phyloP scores from a whole-genome alignment of 2,113 vertebrate species.

The Saguinus midas region DNA sequence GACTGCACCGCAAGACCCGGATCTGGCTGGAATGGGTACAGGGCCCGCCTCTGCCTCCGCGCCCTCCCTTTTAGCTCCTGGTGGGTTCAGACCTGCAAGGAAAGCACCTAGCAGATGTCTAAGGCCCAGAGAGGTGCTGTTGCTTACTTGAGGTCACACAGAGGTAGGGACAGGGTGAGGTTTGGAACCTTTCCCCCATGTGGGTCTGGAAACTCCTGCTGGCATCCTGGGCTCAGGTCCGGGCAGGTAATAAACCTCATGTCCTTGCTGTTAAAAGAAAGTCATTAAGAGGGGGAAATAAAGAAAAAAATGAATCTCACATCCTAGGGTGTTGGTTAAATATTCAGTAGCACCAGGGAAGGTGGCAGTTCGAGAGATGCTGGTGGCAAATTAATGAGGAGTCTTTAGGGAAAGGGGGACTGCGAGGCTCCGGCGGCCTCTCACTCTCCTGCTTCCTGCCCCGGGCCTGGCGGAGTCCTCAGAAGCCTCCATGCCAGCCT shows the following conservation, averaged over 20 bases:
- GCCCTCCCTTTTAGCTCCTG: neutral
- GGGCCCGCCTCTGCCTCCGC: neutral
- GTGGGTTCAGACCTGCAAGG: neutral
- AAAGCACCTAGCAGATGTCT: rapidly evolving
- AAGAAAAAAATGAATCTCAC: neutral
- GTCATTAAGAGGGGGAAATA: too few relatives aligned
- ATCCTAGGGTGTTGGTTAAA: constrained; percentile 26
- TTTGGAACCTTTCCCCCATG: rapidly evolving
- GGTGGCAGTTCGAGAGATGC: neutral
- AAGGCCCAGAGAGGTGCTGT: neutral
- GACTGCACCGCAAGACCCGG: rapidly evolving
- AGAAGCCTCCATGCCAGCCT: neutral
- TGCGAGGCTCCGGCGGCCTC: neutral
- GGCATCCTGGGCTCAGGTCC: neutral
- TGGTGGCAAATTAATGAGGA: constrained; percentile 5
- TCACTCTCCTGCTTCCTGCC: neutral
- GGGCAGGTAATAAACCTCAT: neutral
- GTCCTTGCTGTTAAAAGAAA: neutral
- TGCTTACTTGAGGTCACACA: neutral
- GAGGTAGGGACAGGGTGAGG: neutral
- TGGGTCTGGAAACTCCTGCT: neutral
- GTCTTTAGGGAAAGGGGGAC: neutral
- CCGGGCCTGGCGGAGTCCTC: neutral
- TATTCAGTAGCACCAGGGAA: neutral
- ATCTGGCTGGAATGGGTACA: neutral